Evolutionary conservation across 2,888 invertebrate genomes (phyloP).

Genomic region (Erebia ligea): DNA sequence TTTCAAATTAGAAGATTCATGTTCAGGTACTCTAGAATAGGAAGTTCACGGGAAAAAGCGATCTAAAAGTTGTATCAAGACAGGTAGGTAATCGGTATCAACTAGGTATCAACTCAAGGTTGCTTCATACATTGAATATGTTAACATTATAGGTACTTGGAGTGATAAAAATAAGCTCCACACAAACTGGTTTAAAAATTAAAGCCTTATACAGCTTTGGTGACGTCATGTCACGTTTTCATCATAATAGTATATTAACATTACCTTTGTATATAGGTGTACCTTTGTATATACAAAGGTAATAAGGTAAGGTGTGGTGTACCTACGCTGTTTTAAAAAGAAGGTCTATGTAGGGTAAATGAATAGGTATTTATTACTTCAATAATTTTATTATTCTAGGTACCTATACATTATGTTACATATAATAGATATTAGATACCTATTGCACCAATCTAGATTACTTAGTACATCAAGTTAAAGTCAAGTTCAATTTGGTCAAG

Average conservation of each 20-base stretch:
- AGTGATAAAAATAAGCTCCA: constrained; percentile 7
- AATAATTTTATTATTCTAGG: background rate
- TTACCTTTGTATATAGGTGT: no score
- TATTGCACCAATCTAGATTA: no score
- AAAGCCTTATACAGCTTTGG: background rate
- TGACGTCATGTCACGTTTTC: background rate
- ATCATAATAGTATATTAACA: background rate
- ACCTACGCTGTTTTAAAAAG: constrained; percentile 6
- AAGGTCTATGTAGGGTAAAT: background rate
- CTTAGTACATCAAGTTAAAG: no score
- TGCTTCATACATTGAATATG: background rate
- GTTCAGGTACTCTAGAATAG: no score
- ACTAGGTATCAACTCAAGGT: background rate
- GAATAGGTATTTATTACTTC: background rate
- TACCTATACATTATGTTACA: no score
- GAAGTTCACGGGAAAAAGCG: background rate
- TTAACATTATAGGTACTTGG: background rate
- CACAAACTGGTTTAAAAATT: constrained; percentile 9
- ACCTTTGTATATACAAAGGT: no score
- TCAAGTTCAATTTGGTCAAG: no score
- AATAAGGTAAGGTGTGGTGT: no score
- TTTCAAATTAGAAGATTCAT: no score
- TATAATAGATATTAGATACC: no score
- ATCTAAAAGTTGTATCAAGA: background rate
- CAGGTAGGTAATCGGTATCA: no score